A percentile compares a stretch with the other conserved stretches of the same genome.
These are phyloP conservation scores for Eupithecia abbreviata DNA, from an alignment of 2,888 invertebrate genomes.

Conservation along the genomic window DNA sequence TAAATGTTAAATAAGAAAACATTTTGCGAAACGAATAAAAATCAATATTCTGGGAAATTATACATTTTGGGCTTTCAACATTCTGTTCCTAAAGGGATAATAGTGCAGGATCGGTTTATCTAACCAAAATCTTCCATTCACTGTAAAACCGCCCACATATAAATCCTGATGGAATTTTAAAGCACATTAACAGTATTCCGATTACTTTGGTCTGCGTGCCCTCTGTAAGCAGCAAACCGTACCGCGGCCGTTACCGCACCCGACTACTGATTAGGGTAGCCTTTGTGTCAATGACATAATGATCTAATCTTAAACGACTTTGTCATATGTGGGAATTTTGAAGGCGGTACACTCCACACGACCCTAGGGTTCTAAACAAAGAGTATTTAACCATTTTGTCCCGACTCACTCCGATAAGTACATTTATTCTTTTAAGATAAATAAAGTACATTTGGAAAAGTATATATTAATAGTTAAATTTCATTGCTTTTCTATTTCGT, in stretches of 20 bases:
- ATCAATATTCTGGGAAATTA: too few relatives aligned
- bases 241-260: conserved; percentile 32
- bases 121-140: neutral
- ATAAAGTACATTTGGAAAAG: too few relatives aligned
- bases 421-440: too few relatives aligned
- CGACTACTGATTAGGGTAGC: conserved; percentile 48
- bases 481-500: too few relatives aligned
- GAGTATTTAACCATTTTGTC: neutral
- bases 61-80: too few relatives aligned
- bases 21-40: too few relatives aligned
- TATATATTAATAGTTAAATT: too few relatives aligned
- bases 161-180: conserved; percentile 3
- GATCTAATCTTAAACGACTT: conserved; percentile 49
- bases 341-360: conserved; percentile 25
- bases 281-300: conserved; percentile 55
- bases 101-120: neutral
- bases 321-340: conserved; percentile 38
- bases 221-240: conserved; percentile 45
- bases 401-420: neutral
- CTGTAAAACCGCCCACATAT: neutral
- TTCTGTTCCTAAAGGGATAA: too few relatives aligned
- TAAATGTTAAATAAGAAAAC: too few relatives aligned
- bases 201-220: conserved; percentile 32
- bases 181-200: conserved; percentile 29
- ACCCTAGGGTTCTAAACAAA: conserved; percentile 13